Evolutionary conservation across 2,797 vertebrate genomes (phyloP).

Genomic region (Bovichtus variegatus): DNA sequence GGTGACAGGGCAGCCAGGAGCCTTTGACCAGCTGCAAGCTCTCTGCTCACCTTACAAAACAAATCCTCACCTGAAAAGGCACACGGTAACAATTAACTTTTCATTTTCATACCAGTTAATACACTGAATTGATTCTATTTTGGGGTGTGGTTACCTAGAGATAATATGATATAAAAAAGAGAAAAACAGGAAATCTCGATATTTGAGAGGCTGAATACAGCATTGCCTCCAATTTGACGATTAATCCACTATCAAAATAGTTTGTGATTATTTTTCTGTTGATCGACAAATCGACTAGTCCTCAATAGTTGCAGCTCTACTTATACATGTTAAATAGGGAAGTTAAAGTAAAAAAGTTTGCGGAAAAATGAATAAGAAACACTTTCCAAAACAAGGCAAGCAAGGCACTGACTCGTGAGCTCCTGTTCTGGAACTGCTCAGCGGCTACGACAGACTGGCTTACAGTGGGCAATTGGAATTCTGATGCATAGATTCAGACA

Average conservation of each 20-base stretch:
- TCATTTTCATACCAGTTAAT: not conserved
- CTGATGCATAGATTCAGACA: not conserved
- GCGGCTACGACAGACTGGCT: not conserved
- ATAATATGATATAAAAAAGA: not conserved
- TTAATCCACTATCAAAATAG: too few species aligned
- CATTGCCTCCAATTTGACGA: too few species aligned
- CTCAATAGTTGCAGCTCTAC: too few species aligned
- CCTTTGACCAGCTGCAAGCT: constrained; percentile 80
- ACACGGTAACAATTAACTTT: not conserved
- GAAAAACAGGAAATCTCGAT: too few species aligned
- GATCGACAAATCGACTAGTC: too few species aligned
- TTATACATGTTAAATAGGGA: not conserved
- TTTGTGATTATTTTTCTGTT: too few species aligned
- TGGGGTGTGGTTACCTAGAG: not conserved
- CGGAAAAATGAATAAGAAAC: not conserved
- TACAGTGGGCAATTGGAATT: not conserved
- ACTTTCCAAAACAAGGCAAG: not conserved
- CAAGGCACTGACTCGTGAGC: not conserved
- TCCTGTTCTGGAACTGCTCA: not conserved
- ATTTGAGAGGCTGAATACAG: too few species aligned
- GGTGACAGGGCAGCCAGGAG: constrained; percentile 77
- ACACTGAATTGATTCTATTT: not conserved
- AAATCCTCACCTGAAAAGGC: constrained; percentile 84
- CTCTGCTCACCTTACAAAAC: constrained; percentile 90
- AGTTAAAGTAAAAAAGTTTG: not conserved